Evolutionary conservation across 2,888 invertebrate species (phyloP).

Genomic region (Melieria crassipennis): DNA sequence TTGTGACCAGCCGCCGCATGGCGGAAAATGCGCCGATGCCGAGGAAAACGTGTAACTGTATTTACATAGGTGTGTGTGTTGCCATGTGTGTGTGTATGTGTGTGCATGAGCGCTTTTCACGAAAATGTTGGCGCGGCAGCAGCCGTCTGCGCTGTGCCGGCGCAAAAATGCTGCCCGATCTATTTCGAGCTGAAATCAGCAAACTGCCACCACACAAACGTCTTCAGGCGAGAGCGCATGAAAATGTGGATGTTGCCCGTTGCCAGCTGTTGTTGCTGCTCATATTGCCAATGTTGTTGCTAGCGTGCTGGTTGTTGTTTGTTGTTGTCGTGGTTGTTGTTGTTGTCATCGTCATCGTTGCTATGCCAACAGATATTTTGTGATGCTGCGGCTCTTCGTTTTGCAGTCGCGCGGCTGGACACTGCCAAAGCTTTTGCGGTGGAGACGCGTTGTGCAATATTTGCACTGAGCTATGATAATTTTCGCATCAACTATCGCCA

Average conservation of each 20-base stretch:
- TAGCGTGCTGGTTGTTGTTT: no score
- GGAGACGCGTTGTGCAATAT: no score
- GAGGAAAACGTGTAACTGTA: not conserved
- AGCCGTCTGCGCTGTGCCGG: not conserved
- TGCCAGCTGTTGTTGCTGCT: not conserved
- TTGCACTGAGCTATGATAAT: no score
- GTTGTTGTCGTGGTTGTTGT: slow-evolving; percentile 10
- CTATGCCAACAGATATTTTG: not conserved
- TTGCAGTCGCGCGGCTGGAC: no score
- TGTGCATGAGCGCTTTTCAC: slow-evolving; percentile 15
- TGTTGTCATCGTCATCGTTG: not conserved
- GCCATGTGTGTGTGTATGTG: not conserved
- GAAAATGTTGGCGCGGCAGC: not conserved
- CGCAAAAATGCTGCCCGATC: slow-evolving; percentile 21
- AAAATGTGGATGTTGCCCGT: not conserved
- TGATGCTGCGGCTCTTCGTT: no score
- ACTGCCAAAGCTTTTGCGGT: no score
- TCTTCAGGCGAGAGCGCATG: not conserved
- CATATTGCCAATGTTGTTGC: not conserved
- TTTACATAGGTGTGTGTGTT: not conserved
- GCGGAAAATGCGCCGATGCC: not conserved
- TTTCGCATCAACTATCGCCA: no score
- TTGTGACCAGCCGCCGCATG: not conserved
- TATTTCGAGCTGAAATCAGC: slow-evolving; percentile 25
- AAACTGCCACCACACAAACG: not conserved